Base-by-base conservation (phyloP, 1,140 invertebrate genomes). In the Penaeus vannamei region DNA sequence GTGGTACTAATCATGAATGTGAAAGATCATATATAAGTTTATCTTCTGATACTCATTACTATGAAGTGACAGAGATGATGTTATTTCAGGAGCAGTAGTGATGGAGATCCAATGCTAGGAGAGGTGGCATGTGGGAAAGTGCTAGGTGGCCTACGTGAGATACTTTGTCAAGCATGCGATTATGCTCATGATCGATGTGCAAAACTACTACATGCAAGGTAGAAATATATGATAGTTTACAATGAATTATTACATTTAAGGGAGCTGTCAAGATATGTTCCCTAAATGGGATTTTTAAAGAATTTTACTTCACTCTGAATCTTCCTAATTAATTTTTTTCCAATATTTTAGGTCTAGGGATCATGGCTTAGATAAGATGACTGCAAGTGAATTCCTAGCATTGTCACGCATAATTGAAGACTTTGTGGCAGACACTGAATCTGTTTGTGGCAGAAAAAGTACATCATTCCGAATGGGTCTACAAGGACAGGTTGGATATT, bases 111-210 rank as follows among this genome's bases (percentile, higher is more conserved):
- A 10, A 85, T 96, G 92, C 94, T 98, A 82, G 95, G 95, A 12
- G 93, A 94, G 22, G 95, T 95, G 82, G 97, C 98, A 91, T 94
- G 96, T 91, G 92, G 92, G 46, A 94, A 95, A 84, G 94, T 98
- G 19, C 94, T 94, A 42, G 94, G 93, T 7, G 96, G 96, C 92
- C 93, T 99, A 77, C 94, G 95, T 89, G 96, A 97, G 90, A 94
- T 98, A 92, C 93, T 98, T 4, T 94, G 94, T 81, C 95, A 95
- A 8, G 94, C 98, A 42, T 98, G 97, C 93, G 96, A 99, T 93
- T 98, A 98, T 93, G 97, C 97, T 90, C 97, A 98, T 93, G 97
- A 98, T 92, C 94, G 96, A 91, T 96, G 97, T 93, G 97, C 97
- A 87, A 97, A 97, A 93, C 93, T 98, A 69, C 94, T 98, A 64